Evolutionary conservation across 2,888 invertebrate genomes (phyloP), one percentile per base, ranked within the genome.

Genomic region (Balanococcus diminutus): DNA sequence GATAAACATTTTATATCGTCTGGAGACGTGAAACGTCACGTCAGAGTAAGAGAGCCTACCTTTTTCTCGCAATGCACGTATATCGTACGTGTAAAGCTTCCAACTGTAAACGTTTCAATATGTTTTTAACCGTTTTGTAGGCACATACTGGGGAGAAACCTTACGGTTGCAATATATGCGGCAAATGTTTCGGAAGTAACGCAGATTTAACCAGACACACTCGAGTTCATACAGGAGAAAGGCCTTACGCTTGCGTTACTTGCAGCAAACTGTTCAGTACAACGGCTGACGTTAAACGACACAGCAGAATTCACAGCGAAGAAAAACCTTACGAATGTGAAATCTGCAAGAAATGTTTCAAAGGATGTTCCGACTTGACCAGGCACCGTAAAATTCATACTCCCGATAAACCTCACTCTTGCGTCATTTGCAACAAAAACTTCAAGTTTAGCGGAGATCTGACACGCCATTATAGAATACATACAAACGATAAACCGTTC

Each of bases 321-420:
- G 85, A 72, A 31, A 85, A 85, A 46, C 85, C 85, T n/a, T 85
- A 85, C 85, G 85, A 85, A 22, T 85, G 85, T 39, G 85, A 85
- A 75, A 79, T 85, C n/a, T 85, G 85, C 19, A 85, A 85, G 19
- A 85, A 85, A 51, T 85, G 85, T 51, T 85, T 85, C 31, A 85
- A 85, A 85, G 85, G 85, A 46, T 85, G 85, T 51, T 85, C 85
- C 11, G 85, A 85, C 19, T 75, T 85, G 19, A 85, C 85, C 31
- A 75, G 85, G 46, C 85, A 85, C 46, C 85, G 85, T 9, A 85
- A 85, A 72, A 85, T 85, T 31, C 85, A 85, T 22, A 85, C 72
- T 75, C 85, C 85, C 16, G 85, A 85, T n/a, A 85, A 85, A 31
- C 85, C 85, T 32, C 85, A 85, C n/a, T 25, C 85, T 39, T 85